Conservation (phyloP, 1,140 invertebrate genomes). For the Drosophila kikkawai region DNA sequence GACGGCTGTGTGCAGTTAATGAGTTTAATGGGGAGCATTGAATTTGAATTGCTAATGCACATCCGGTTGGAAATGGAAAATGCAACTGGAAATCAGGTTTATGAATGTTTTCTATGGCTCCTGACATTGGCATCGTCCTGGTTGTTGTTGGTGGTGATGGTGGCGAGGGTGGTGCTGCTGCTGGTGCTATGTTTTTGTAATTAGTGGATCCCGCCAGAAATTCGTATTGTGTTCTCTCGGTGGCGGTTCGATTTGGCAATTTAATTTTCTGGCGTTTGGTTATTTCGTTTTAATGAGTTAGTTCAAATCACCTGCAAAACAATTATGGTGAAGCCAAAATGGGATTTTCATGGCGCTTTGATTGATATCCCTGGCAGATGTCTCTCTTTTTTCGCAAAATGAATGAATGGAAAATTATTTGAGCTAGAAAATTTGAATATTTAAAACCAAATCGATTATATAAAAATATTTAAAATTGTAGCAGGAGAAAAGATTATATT, state of each 20-base stretch:
- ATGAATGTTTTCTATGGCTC: constrained; percentile 60
- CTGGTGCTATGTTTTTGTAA: constrained; percentile 46
- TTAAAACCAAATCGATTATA: neutral
- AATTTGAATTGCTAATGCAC: constrained; percentile 83
- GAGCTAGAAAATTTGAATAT: constrained; percentile 10
- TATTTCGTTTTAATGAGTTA: constrained; percentile 55
- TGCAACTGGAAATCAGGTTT: constrained; percentile 72
- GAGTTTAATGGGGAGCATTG: constrained; percentile 79
- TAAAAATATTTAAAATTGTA: neutral
- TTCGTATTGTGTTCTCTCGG: constrained; percentile 24
- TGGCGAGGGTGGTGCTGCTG: constrained; percentile 9
- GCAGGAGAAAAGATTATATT: neutral
- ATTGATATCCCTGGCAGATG: constrained; percentile 39
- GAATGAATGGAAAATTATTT: constrained; percentile 11
- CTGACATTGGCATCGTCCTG: constrained; percentile 9
- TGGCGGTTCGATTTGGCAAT: constrained; percentile 38
- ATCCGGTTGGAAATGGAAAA: constrained; percentile 63
- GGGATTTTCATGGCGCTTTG: constrained; percentile 31
- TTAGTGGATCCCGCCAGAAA: constrained; percentile 35
- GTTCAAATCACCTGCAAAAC: constrained; percentile 45
- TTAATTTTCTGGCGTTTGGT: constrained; percentile 42
- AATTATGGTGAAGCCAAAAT: constrained; percentile 44
- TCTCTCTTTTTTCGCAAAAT: constrained; percentile 16
- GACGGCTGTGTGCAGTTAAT: constrained; percentile 78
- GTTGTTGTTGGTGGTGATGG: constrained; percentile 13